Evolutionary conservation across 2,113 vertebrate genomes (phyloP), one percentile per base, ranked within the genome.

Genomic region (Tichodroma muraria): DNA sequence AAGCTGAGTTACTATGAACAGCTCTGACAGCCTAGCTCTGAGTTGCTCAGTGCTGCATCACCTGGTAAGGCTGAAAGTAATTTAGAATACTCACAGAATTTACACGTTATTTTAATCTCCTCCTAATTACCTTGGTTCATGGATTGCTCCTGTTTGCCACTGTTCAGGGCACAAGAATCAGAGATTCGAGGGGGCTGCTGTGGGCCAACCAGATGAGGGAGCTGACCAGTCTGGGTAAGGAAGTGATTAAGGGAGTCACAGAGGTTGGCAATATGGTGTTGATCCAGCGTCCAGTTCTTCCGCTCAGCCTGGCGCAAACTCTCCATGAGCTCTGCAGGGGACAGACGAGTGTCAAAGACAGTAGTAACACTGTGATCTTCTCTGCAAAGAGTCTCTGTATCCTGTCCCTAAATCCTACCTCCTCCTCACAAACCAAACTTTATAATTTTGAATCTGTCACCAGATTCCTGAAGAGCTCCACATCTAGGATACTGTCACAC

Each of bases 221-320:
- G 96, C n/a, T 98, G 98, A 70, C 98, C 98, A 73, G 98, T 98
- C 96, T 98, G 98, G 82, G 97, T 98, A 16, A 98, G 98, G 87
- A 98, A 98, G 89, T 98, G 98, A 96, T 98, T 98, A 84, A 98
- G 98, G 88, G 98, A 98, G 92, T 98, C 98, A 49, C 98, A 98
- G 94, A 98, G 97, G 71, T 98, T 98, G 96, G 98, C 98, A 87
- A 98, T 98, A 77, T 98, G 98, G 73, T 98, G 97, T 96, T 98
- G 98, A 97, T 98, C 98, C 64, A 98, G 96, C 80, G 97, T 98
- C 98, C 98, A 98, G 97, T 98, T 98, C 97, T 98, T 98, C 88
- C 98, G 97, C 93, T 98, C 98, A 27, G 98, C 98, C 95, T 98
- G 98, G 37, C 98, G 98, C 45, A 98, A 97, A 78, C 98, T 98